phyloP scores from a whole-genome alignment of 2,113 vertebrate species.

The Strigops habroptila region DNA sequence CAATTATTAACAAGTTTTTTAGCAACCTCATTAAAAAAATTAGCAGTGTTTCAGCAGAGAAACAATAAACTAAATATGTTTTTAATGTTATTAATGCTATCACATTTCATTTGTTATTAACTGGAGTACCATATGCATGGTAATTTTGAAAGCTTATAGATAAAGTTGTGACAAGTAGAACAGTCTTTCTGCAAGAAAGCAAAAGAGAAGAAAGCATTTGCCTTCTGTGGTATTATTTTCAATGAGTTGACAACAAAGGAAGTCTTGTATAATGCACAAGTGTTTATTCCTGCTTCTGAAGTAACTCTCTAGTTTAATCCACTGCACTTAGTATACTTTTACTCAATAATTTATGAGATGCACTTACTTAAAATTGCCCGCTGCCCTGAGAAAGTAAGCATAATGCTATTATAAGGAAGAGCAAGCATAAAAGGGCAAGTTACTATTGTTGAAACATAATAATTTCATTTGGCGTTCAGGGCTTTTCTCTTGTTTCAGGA shows the following conservation, averaged over 20 bases:
- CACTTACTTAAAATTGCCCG: slow-evolving; percentile 10
- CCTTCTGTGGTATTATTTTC: background rate
- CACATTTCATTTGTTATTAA: background rate
- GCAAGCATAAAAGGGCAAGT: background rate
- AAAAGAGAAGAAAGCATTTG: background rate
- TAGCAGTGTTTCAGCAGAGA: background rate
- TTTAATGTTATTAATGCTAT: background rate
- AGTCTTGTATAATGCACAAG: background rate
- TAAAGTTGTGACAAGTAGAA: slow-evolving; percentile 15
- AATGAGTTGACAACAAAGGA: slow-evolving; percentile 22
- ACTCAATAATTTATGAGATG: slow-evolving; percentile 4
- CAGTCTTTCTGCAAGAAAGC: background rate
- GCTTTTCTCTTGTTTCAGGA: background rate
- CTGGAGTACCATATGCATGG: background rate
- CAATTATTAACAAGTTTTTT: slow-evolving; percentile 5
- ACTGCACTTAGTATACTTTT: slow-evolving; percentile 14
- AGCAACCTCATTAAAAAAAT: background rate
- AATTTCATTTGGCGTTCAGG: background rate
- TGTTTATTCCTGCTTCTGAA: background rate
- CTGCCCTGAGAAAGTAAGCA: background rate
- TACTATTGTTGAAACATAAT: background rate
- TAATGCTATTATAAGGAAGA: background rate
- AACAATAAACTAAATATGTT: background rate
- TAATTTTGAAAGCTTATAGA: background rate
- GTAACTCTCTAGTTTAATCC: slow-evolving; percentile 18